These are phyloP conservation scores for Xanthostigma xanthostigma DNA, from an alignment of 2,888 invertebrate genomes.

Conservation along the genomic window DNA sequence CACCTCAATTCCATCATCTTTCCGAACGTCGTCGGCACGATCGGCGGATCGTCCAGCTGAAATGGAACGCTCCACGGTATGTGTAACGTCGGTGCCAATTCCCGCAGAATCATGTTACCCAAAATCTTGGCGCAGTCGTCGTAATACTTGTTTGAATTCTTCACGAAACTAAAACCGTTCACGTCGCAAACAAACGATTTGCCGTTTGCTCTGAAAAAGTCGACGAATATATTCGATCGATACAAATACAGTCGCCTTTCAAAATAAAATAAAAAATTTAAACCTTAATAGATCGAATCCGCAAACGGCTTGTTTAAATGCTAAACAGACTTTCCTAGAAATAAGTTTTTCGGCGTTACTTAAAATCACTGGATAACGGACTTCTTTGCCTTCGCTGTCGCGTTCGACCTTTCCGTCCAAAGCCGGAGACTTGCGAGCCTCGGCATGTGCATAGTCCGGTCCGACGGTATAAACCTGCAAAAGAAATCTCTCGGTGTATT, in stretches of 20 bases:
- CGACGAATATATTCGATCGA: neutral
- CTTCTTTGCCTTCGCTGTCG: constrained; percentile 95
- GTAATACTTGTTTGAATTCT: constrained; percentile 98
- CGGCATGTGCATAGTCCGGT: constrained; percentile 98
- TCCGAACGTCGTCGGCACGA: constrained; percentile 96
- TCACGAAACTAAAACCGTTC: constrained; percentile 99
- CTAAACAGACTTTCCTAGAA: constrained; percentile 91
- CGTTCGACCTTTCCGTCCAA: constrained; percentile 96
- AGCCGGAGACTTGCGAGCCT: constrained; percentile 96
- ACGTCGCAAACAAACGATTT: constrained; percentile 99
- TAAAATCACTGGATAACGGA: constrained; percentile 94
- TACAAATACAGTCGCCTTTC: neutral
- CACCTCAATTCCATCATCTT: constrained; percentile 90
- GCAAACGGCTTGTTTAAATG: constrained; percentile 97
- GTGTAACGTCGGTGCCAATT: constrained; percentile 86
- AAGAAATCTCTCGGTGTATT: neutral
- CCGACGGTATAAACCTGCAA: constrained; percentile 93
- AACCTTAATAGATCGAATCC: constrained; percentile 88
- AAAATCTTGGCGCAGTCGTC: constrained; percentile 98
- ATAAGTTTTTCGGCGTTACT: constrained; percentile 96
- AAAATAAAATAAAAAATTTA: neutral
- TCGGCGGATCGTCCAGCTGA: constrained; percentile 94
- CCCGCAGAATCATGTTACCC: constrained; percentile 92
- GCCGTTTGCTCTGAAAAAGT: constrained; percentile 72
- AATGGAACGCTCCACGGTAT: constrained; percentile 97